These are phyloP conservation scores for Drosophila pseudotalamancana DNA, from an alignment of 2,888 invertebrate species.

Conservation along the genomic window DNA sequence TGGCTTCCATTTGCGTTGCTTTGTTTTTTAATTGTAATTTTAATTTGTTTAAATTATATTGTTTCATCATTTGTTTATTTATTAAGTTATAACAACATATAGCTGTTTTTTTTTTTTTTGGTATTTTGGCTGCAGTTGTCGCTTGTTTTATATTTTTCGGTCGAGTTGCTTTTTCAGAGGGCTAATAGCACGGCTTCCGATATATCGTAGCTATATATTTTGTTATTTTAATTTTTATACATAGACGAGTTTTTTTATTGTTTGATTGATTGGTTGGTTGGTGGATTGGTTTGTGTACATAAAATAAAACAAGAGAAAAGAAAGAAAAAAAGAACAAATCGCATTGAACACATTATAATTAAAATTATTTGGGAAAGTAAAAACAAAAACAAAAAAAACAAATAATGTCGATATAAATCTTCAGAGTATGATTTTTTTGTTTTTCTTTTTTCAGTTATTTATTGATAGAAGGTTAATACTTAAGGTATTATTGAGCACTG, in stretches of 20 bases:
- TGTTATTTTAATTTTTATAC: constrained; percentile 10
- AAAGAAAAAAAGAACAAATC: constrained; percentile 74
- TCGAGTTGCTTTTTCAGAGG: constrained; percentile 69
- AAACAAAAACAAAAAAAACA: constrained; percentile 15
- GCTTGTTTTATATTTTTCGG: constrained; percentile 23
- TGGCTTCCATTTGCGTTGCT: constrained; percentile 74
- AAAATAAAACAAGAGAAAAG: constrained; percentile 76
- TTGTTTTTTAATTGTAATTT: too few relatives aligned
- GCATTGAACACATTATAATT: constrained; percentile 63
- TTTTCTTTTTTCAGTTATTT: too few relatives aligned
- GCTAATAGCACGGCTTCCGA: constrained; percentile 84
- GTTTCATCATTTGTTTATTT: constrained; percentile 8
- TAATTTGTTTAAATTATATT: constrained; percentile 5
- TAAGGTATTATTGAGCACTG: constrained; percentile 13
- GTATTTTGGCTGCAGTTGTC: constrained; percentile 66
- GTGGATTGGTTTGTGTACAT: constrained; percentile 73
- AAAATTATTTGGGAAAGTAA: constrained; percentile 40
- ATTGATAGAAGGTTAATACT: constrained; percentile 22
- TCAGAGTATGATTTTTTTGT: neutral
- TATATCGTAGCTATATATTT: constrained; percentile 82
- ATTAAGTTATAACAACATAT: constrained; percentile 14
- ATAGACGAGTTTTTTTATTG: constrained; percentile 22
- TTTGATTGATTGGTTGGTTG: constrained; percentile 62
- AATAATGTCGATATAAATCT: constrained; percentile 12
- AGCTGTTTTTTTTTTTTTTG: constrained; percentile 35